phyloP scores from a whole-genome alignment of 2,113 vertebrate species.

The Diadophis punctatus region DNA sequence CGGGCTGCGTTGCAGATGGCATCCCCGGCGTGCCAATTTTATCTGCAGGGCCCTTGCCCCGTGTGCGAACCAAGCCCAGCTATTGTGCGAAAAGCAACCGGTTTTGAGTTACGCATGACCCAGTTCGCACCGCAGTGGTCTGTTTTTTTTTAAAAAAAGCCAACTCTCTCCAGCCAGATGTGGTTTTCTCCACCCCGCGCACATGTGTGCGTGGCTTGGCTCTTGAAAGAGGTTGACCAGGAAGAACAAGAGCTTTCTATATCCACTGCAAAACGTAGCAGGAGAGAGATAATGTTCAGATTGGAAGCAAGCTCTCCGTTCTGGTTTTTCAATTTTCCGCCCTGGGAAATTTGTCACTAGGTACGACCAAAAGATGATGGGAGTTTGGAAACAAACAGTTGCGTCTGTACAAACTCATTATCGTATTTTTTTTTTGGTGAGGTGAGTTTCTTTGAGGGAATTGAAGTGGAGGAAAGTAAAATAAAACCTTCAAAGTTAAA shows the following conservation, averaged over 20 bases:
- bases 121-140: background rate
- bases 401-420: background rate
- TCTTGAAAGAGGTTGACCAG: background rate
- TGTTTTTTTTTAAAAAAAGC: background rate
- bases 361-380: background rate
- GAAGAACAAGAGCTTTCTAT: background rate
- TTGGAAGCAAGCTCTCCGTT: background rate
- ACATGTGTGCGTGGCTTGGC: background rate
- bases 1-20: background rate
- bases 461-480: background rate
- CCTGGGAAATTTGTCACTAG: background rate
- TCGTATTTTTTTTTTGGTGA: no score
- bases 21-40: background rate
- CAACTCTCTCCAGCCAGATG: background rate
- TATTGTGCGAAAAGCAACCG: background rate
- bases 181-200: background rate
- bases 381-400: background rate
- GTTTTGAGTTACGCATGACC: background rate
- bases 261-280: background rate
- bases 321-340: background rate
- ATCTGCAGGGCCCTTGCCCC: background rate
- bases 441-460: background rate
- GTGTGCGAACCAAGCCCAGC: background rate
- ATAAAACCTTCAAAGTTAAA: background rate
- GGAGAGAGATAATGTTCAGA: background rate